Conservation (phyloP, 2,113 vertebrate species). For the Sylvietta virens region DNA sequence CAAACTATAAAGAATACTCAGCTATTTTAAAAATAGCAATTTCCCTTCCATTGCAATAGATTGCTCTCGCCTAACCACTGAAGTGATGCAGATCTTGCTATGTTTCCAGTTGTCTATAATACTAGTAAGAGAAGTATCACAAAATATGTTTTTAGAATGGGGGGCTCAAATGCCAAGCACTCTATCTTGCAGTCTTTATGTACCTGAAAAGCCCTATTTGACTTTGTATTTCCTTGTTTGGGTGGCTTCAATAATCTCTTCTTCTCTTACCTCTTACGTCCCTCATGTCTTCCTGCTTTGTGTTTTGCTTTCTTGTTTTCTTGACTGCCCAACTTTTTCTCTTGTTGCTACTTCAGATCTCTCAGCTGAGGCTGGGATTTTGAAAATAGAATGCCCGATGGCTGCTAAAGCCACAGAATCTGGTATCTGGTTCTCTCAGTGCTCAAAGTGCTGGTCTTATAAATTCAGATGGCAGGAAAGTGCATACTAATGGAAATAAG, state of each 20-base stretch:
- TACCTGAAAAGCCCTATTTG: neutral
- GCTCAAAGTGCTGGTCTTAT: neutral
- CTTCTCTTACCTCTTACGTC: neutral
- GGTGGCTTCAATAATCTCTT: neutral
- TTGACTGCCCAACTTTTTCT: neutral
- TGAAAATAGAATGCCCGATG: neutral
- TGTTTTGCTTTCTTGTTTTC: neutral
- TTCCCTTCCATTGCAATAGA: neutral
- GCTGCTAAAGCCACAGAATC: neutral
- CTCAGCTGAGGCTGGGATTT: neutral
- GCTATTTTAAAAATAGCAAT: neutral
- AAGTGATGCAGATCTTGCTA: neutral
- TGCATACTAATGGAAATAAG: neutral
- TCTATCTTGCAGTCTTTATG: neutral
- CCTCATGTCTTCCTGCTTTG: neutral
- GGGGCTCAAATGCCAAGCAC: neutral
- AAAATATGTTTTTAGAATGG: neutral
- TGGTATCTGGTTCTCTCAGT: neutral
- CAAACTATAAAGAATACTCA: neutral
- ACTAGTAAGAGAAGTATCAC: neutral
- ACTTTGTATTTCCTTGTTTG: neutral
- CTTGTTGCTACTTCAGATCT: neutral
- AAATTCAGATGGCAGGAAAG: neutral
- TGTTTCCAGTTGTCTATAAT: neutral
- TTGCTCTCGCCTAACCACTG: neutral